phyloP scores from a whole-genome alignment of 2,113 vertebrate genomes.

The Calonectris borealis region DNA sequence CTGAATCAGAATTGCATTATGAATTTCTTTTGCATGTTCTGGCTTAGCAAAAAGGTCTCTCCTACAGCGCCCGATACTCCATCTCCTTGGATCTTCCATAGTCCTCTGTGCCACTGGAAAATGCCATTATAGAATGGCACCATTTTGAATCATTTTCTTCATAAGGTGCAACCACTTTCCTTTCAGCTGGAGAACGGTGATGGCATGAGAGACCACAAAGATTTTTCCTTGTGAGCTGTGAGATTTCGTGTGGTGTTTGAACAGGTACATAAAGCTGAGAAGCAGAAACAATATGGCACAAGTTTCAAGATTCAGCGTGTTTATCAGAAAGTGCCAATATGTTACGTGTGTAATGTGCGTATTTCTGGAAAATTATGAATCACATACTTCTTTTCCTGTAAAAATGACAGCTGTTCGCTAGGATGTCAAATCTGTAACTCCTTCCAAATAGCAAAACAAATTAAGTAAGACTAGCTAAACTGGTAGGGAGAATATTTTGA shows the following conservation, averaged over 20 bases:
- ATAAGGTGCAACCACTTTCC: not conserved
- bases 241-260: not conserved
- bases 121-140: not conserved
- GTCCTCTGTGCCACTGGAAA: not conserved
- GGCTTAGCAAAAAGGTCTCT: not conserved
- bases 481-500: not conserved
- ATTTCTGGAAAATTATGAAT: constrained; percentile 61
- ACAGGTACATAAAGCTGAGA: not conserved
- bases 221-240: not conserved
- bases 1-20: not conserved
- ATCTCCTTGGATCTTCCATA: not conserved
- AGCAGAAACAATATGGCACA: not conserved
- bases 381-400: constrained; percentile 37
- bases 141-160: not conserved
- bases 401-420: constrained; percentile 48
- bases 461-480: constrained; percentile 23
- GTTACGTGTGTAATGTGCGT: not conserved
- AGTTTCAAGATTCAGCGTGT: not conserved
- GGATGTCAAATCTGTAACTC: constrained; percentile 47
- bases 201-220: not conserved
- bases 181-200: not conserved
- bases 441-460: constrained; percentile 51
- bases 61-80: not conserved
- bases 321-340: not conserved
- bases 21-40: not conserved